A percentile compares a stretch with the other conserved stretches of the same genome.
These are phyloP conservation scores for Tiliqua scincoides DNA, from an alignment of 2,113 vertebrate species.

Conservation along the genomic window DNA sequence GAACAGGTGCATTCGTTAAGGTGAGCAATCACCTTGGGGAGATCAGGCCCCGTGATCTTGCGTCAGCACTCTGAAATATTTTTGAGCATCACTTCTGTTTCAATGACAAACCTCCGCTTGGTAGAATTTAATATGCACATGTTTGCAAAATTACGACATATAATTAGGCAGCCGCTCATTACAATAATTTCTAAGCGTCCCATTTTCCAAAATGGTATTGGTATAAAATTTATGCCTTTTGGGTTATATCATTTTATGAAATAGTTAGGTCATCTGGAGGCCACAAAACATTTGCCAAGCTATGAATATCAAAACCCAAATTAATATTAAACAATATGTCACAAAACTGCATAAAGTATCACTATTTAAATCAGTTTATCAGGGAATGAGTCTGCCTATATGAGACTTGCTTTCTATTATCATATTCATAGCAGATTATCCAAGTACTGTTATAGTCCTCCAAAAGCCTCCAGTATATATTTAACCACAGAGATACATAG, in stretches of 20 bases:
- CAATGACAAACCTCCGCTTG: constrained; percentile 18
- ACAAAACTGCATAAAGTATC: constrained; percentile 10
- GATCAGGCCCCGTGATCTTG: background rate
- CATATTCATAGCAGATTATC: constrained; percentile 36
- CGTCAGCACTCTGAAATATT: constrained; percentile 26
- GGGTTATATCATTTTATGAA: constrained; percentile 48
- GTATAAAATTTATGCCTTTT: constrained; percentile 38
- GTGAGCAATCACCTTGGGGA: background rate
- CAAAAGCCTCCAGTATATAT: constrained; percentile 40
- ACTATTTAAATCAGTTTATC: constrained; percentile 48
- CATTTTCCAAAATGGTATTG: constrained; percentile 36
- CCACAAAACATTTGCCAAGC: constrained; percentile 39
- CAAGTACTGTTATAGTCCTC: constrained; percentile 39
- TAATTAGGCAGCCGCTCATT: constrained; percentile 8
- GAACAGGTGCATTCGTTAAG: background rate
- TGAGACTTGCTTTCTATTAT: constrained; percentile 30
- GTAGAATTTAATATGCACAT: constrained; percentile 17
- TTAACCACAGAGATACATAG: constrained; percentile 41
- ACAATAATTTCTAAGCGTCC: constrained; percentile 35
- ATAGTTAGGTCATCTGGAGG: constrained; percentile 34
- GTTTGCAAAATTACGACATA: constrained; percentile 30
- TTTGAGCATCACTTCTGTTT: constrained; percentile 9
- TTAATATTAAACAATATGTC: constrained; percentile 55
- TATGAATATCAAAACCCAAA: constrained; percentile 46
- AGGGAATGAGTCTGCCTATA: constrained; percentile 30